Percentiles rank a stretch among this genome's conserved stretches.
phyloP scores from a whole-genome alignment of 2,888 invertebrate species.

The Euproctis similis region DNA sequence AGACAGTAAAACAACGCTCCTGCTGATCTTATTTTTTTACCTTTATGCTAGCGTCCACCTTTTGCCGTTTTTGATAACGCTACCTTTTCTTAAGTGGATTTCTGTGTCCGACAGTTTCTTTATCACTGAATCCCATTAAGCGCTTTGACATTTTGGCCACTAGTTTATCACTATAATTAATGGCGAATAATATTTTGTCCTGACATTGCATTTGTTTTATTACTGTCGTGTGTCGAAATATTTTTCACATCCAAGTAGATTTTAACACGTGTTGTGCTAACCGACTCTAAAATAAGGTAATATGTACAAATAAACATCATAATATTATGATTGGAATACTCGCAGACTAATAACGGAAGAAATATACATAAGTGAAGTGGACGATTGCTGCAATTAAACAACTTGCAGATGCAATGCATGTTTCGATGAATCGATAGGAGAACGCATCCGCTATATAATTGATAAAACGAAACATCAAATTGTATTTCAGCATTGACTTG shows the following conservation, averaged over 20 bases:
- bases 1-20: conserved; percentile 45
- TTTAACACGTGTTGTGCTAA: too few species aligned
- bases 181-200: conserved; percentile 36
- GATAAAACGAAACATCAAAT: conserved; percentile 51
- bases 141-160: conserved; percentile 36
- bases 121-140: conserved; percentile 64
- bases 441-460: conserved; percentile 50
- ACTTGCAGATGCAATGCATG: too few species aligned
- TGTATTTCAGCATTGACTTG: conserved; percentile 30
- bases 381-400: too few species aligned
- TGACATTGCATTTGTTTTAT: conserved; percentile 32
- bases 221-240: too few species aligned
- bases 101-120: conserved; percentile 57
- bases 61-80: conserved; percentile 59
- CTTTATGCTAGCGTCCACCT: conserved; percentile 37
- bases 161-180: conserved; percentile 51
- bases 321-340: too few species aligned
- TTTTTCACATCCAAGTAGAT: too few species aligned
- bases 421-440: too few species aligned
- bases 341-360: too few species aligned
- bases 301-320: too few species aligned
- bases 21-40: conserved; percentile 47
- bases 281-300: too few species aligned
- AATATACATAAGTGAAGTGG: too few species aligned
- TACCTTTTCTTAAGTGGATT: conserved; percentile 68